A percentile compares a stretch with the other conserved stretches of the same genome.
These are phyloP conservation scores for Cheilosia impressa DNA, from an alignment of 2,888 invertebrate genomes.

Conservation along the genomic window DNA sequence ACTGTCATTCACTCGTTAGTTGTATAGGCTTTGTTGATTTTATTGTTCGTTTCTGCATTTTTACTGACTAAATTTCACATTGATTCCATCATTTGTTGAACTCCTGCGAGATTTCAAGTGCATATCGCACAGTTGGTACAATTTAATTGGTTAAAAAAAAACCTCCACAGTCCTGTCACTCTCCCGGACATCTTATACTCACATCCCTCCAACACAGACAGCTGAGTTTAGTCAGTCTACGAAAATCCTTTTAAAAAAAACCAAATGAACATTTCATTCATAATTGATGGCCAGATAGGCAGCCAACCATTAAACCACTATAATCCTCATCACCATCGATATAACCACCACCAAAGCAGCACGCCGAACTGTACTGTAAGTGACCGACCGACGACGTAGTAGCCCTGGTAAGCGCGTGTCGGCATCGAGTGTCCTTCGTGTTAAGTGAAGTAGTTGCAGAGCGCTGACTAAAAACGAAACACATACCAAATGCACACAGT, in stretches of 20 bases:
- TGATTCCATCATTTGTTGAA: too few relatives aligned
- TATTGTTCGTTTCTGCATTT: too few relatives aligned
- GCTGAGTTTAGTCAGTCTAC: not conserved
- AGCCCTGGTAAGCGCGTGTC: slow-evolving; percentile 46
- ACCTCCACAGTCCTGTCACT: not conserved
- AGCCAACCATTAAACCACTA: slow-evolving; percentile 37
- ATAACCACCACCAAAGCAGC: slow-evolving; percentile 7
- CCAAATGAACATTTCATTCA: slow-evolving; percentile 18
- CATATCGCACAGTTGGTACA: too few relatives aligned
- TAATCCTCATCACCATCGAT: slow-evolving; percentile 41
- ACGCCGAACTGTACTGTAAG: not conserved
- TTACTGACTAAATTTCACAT: too few relatives aligned
- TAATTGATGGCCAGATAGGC: slow-evolving; percentile 36
- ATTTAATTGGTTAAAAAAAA: too few relatives aligned
- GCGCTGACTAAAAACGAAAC: slow-evolving; percentile 36
- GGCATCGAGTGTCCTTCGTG: slow-evolving; percentile 56
- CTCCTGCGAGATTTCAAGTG: too few relatives aligned
- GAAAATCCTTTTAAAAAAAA: not conserved
- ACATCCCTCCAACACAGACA: not conserved
- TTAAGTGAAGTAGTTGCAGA: slow-evolving; percentile 52
- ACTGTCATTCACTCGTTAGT: too few relatives aligned
- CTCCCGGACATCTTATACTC: not conserved
- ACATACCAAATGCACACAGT: slow-evolving; percentile 30
- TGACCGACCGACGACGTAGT: slow-evolving; percentile 14
- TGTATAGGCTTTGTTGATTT: too few relatives aligned